These are phyloP conservation scores for Apostichopus japonicus DNA, from an alignment of 35 echinoderm and acorn worm genomes.

Conservation along the genomic window DNA sequence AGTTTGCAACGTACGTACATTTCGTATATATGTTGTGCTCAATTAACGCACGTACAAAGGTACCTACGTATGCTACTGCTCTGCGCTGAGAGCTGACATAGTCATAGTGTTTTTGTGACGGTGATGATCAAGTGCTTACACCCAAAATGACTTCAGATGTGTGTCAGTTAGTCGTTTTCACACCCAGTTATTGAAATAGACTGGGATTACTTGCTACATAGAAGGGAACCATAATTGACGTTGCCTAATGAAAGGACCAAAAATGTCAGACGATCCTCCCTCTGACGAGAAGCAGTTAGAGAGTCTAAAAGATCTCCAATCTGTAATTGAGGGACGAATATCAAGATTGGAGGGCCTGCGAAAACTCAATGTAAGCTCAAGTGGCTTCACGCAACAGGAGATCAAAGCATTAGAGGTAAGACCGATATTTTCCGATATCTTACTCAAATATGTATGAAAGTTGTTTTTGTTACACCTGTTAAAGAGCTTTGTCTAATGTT, in stretches of 20 bases:
- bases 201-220: slow-evolving; percentile 12
- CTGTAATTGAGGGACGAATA: slow-evolving; percentile 65
- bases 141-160: slow-evolving; percentile 46
- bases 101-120: slow-evolving; percentile 15
- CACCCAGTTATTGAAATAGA: slow-evolving; percentile 39
- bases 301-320: slow-evolving; percentile 51
- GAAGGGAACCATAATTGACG: slow-evolving; percentile 22
- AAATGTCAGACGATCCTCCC: slow-evolving; percentile 59
- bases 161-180: slow-evolving; percentile 50
- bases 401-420: slow-evolving; percentile 65
- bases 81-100: background rate
- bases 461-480: background rate
- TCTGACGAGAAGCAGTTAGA: slow-evolving; percentile 55
- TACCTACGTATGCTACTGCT: background rate
- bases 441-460: background rate
- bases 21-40: background rate
- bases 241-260: slow-evolving; percentile 62
- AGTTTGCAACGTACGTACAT: background rate
- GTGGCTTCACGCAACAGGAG: slow-evolving; percentile 58
- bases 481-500: background rate
- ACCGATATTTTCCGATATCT: background rate
- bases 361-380: slow-evolving; percentile 55
- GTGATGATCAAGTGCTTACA: slow-evolving; percentile 51
- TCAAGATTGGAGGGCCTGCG: slow-evolving; percentile 55
- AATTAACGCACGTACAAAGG: background rate